Evolutionary conservation across 2,113 vertebrate genomes (phyloP).

Genomic region (Dicaeum eximium): DNA sequence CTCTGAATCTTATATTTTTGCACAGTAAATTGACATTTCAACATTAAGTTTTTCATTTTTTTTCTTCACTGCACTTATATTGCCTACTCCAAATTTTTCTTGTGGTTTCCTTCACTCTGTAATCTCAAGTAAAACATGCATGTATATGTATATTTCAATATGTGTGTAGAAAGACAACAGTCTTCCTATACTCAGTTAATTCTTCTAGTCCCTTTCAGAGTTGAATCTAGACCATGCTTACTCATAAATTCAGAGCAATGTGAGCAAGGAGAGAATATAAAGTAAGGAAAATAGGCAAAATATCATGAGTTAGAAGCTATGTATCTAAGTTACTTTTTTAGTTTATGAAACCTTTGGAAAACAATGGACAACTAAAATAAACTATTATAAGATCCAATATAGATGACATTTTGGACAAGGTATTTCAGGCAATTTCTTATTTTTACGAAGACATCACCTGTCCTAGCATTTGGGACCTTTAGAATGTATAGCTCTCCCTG

Average conservation of each 20-base stretch:
- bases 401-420: neutral
- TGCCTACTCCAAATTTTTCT: neutral
- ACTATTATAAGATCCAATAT: neutral
- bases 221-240: neutral
- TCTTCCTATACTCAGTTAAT: neutral
- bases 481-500: neutral
- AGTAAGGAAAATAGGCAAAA: neutral
- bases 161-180: neutral
- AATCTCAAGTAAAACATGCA: neutral
- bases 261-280: neutral
- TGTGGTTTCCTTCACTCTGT: neutral
- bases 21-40: neutral
- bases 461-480: neutral
- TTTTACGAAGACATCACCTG: neutral
- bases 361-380: neutral
- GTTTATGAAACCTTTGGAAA: neutral
- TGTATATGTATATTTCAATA: neutral
- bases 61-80: neutral
- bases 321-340: neutral
- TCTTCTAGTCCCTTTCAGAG: neutral
- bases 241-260: neutral
- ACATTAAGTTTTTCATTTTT: neutral
- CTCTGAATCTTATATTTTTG: neutral
- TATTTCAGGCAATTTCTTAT: neutral
- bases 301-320: neutral